These are phyloP conservation scores for Tympanoctomys barrerae DNA, from an alignment of 2,797 vertebrate species.

Conservation along the genomic window DNA sequence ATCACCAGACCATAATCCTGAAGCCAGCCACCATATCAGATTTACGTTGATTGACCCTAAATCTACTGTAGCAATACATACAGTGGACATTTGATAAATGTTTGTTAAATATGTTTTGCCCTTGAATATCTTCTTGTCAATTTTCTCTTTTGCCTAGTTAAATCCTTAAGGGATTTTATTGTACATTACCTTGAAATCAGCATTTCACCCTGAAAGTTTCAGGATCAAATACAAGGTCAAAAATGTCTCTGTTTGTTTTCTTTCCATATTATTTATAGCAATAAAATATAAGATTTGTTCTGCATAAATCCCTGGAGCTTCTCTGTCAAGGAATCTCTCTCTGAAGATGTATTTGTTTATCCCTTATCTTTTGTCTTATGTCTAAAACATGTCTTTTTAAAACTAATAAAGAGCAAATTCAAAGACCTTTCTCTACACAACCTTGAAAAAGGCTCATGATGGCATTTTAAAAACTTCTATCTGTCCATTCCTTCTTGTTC, in stretches of 20 bases:
- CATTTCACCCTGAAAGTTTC: slow-evolving; percentile 19
- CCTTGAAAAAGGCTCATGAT: neutral
- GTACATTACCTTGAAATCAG: slow-evolving; percentile 13
- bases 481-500: neutral
- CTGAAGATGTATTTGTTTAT: neutral
- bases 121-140: neutral
- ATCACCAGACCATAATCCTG: neutral
- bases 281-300: neutral
- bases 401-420: neutral
- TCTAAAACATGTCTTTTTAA: neutral
- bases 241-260: neutral
- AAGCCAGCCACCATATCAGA: neutral
- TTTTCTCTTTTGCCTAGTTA: neutral
- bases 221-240: neutral
- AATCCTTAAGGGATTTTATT: slow-evolving; percentile 7
- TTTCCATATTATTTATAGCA: neutral
- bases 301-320: neutral
- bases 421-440: neutral
- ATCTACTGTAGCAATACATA: neutral
- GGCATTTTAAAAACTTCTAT: neutral
- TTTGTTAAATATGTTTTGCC: neutral
- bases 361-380: neutral
- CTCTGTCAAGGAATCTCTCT: neutral
- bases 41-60: neutral
- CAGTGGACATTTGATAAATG: neutral